Base-by-base conservation (phyloP, 2,888 invertebrate genomes). In the Zaprionus obscuricornis region DNA sequence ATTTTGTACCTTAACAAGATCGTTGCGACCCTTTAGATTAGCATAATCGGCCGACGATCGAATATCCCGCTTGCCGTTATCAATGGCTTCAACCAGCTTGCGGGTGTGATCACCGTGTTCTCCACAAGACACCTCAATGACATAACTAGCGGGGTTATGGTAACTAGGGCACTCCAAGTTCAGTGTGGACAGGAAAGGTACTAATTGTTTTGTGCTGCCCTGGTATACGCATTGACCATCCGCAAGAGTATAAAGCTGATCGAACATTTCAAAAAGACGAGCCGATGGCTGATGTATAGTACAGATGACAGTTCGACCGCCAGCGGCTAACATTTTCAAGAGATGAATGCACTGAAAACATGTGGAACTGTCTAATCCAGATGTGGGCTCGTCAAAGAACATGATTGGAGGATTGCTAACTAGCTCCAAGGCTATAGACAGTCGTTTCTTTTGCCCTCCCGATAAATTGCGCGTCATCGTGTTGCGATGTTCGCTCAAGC, bases 381-480 rank as follows among this genome's bases (percentile, higher is more conserved):
- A 98, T 66, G 98, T 98, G 0, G 98, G 98, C 90, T 98, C 98
- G 89, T 98, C 98, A 89, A 98, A 98, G 91, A 98, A 98, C 97
- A 98, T 98, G 65, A 98, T 95, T 0, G 98, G 98, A 6, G 98
- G 98, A 90, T 98, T 98, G 91, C 97, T 98, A 72, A 98, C 97
- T 73, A 98, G 92, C 91, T 98, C 98, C 69, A 97, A 91, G 11
- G 98, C 98, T 63, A 98, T 98, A 0, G 98, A 97, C 1, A 98
- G 92, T 75, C 98, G 94, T 88, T 98, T 98, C 90, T 97, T 96
- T 89, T 98, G 98, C 1, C 98, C 98, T 14, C 98, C 98, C 0
- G 97, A 98, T 40, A 98, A 92, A 87, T 97, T 96, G 65, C 94
- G 94, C 10, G 97, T 97, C 93, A 97, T 94, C 1, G 98, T 98